phyloP scores from a whole-genome alignment of 2,888 invertebrate genomes.

The Acrobeloides nanus region DNA sequence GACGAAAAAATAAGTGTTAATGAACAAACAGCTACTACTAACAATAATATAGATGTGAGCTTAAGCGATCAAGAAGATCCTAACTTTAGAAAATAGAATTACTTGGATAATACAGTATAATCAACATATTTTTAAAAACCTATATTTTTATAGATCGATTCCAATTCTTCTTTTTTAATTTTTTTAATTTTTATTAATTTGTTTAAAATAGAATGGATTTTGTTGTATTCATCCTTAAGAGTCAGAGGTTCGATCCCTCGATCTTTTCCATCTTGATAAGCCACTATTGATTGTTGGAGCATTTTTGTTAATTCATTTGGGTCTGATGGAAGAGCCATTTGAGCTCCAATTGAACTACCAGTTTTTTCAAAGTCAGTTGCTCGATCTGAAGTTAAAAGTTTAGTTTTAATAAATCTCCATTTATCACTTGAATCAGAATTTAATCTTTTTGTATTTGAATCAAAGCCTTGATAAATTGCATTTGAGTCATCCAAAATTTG shows the following conservation, averaged over 20 bases:
- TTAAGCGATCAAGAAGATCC: too few species aligned
- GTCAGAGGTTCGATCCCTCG: too few species aligned
- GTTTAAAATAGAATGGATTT: conserved; percentile 27
- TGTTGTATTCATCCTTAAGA: conserved; percentile 26
- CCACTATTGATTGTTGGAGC: conserved; percentile 19
- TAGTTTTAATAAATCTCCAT: conserved; percentile 30
- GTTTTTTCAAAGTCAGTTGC: conserved; percentile 7
- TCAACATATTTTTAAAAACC: neutral
- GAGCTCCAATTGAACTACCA: conserved; percentile 22
- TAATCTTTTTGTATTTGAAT: conserved; percentile 24
- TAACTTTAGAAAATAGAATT: too few species aligned
- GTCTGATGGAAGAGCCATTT: conserved; percentile 16
- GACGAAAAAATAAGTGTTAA: too few species aligned
- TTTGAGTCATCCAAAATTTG: conserved; percentile 28
- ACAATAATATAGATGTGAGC: too few species aligned
- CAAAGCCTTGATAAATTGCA: conserved; percentile 29
- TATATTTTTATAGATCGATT: conserved; percentile 5
- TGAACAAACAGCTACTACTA: too few species aligned
- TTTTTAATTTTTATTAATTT: conserved; percentile 12
- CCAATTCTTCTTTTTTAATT: neutral
- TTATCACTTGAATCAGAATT: conserved; percentile 35
- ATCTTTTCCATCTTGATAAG: conserved; percentile 33
- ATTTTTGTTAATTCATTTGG: conserved; percentile 20
- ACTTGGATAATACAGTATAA: too few species aligned
- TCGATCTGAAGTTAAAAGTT: conserved; percentile 21